Conservation (phyloP, 2,797 vertebrate genomes). For the Onychomys torridus region DNA sequence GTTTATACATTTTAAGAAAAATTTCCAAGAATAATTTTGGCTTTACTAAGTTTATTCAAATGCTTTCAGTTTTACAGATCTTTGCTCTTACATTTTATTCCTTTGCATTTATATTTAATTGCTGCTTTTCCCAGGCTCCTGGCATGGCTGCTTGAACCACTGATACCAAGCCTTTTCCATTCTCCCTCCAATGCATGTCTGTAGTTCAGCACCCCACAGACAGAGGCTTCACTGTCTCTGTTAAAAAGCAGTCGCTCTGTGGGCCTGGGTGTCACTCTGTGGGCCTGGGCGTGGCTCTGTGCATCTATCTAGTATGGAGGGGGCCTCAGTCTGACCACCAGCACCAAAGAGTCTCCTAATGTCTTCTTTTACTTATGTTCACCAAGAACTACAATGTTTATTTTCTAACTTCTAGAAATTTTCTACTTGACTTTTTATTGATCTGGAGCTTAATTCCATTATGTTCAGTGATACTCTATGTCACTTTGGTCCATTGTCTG, state of each 20-base stretch:
- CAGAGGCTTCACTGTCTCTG: background rate
- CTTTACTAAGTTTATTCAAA: background rate
- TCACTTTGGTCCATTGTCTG: background rate
- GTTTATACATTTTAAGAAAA: background rate
- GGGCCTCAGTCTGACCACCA: background rate
- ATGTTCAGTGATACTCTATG: background rate
- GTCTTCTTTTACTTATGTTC: background rate
- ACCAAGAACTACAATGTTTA: background rate
- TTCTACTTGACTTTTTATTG: background rate
- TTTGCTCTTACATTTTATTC: background rate
- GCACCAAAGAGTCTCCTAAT: background rate
- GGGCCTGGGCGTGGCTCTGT: background rate
- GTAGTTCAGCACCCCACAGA: background rate
- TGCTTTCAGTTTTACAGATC: background rate
- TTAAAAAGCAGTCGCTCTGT: background rate
- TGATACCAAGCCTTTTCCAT: too few relatives aligned
- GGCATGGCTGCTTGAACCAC: background rate
- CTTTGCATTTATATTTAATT: background rate
- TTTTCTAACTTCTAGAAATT: background rate
- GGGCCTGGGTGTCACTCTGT: background rate
- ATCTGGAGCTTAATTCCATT: background rate
- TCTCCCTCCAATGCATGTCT: background rate
- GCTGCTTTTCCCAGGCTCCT: background rate
- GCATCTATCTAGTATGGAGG: background rate
- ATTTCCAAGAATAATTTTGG: background rate